Conservation (phyloP, 2,888 invertebrate species). For the Apodemia duryi region DNA sequence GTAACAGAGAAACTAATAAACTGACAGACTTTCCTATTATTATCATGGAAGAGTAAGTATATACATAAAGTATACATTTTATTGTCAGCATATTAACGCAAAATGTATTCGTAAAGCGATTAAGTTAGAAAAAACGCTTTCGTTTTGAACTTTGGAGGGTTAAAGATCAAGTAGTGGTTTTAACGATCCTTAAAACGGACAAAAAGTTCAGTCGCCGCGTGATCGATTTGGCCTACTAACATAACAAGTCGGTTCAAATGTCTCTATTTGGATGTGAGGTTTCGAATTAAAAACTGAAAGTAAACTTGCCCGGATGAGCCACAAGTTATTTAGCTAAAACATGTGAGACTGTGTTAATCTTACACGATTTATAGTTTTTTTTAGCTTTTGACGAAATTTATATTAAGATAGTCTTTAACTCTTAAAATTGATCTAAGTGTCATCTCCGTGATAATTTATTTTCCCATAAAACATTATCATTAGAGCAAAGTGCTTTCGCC, state of each 20-base stretch:
- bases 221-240: conserved; percentile 56
- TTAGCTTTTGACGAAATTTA: too few species aligned
- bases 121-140: conserved; percentile 12
- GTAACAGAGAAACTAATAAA: too few species aligned
- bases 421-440: too few species aligned
- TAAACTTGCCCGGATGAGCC: conserved; percentile 1
- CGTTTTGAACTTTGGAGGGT: conserved; percentile 18
- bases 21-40: too few species aligned
- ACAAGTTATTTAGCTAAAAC: neutral
- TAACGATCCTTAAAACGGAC: conserved; percentile 25
- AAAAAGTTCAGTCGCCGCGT: conserved; percentile 37
- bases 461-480: too few species aligned
- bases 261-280: conserved; percentile 25
- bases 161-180: conserved; percentile 28
- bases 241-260: conserved; percentile 34
- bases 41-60: too few species aligned
- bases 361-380: neutral
- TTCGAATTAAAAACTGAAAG: conserved; percentile 22
- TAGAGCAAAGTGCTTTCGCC: too few species aligned
- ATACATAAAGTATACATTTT: too few species aligned
- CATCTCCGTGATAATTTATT: too few species aligned
- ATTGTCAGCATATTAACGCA: too few species aligned
- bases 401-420: too few species aligned
- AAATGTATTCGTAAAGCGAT: neutral
- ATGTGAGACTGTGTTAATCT: neutral